Conservation (phyloP, 2,797 vertebrate species). For the Takifugu rubripes region DNA sequence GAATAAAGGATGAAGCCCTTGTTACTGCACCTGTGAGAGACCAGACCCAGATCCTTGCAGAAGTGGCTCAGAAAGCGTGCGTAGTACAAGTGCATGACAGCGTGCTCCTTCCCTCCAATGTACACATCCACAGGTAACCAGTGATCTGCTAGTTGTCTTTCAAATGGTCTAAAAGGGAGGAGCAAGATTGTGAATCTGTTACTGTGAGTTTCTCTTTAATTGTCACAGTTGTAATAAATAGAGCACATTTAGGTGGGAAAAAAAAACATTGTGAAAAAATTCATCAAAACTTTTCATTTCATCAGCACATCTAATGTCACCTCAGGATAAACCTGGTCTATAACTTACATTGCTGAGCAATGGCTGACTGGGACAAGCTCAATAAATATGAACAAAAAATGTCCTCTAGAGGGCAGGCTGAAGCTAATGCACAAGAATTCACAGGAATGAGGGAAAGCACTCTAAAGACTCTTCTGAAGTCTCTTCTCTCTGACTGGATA, state of each 20-base stretch:
- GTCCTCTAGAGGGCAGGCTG: constrained; percentile 71
- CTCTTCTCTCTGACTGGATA: constrained; percentile 8
- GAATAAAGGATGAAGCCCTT: not conserved
- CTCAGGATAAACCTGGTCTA: too few species aligned
- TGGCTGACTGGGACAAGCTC: not conserved
- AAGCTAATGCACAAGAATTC: constrained; percentile 34
- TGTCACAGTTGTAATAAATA: too few species aligned
- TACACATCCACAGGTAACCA: constrained; percentile 98
- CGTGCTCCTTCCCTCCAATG: constrained; percentile 95
- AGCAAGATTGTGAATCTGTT: not conserved
- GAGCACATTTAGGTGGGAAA: too few species aligned
- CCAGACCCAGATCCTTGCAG: constrained; percentile 85
- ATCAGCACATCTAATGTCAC: too few species aligned
- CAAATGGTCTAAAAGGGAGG: constrained; percentile 80
- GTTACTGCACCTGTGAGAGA: constrained; percentile 80
- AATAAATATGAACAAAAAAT: constrained; percentile 6
- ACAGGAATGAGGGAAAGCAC: not conserved
- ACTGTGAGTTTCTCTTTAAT: not conserved
- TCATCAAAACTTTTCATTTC: too few species aligned
- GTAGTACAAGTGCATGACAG: constrained; percentile 97
- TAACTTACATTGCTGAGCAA: too few species aligned
- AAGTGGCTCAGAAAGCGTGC: constrained; percentile 95
- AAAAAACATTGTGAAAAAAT: too few species aligned
- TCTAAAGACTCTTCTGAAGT: constrained; percentile 3
- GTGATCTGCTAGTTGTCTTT: constrained; percentile 75